phyloP scores from a whole-genome alignment of 2,113 vertebrate genomes.

The Epinephelus moara region DNA sequence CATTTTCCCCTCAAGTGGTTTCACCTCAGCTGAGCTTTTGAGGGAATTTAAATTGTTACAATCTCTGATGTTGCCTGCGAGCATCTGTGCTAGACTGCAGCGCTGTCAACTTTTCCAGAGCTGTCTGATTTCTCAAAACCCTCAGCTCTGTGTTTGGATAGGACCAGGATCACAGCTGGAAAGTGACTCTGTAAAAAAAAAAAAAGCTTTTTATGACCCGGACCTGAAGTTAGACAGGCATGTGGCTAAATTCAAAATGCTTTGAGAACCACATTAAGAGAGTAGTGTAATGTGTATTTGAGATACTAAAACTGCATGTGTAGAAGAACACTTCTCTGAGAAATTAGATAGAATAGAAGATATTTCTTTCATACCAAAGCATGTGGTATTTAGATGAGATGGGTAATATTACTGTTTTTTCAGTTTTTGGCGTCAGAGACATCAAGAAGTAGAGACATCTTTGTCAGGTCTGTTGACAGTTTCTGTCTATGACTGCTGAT shows the following conservation, averaged over 20 bases:
- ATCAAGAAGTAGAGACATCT: constrained; percentile 7
- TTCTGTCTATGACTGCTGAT: constrained; percentile 42
- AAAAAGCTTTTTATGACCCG: constrained; percentile 50
- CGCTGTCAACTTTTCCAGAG: constrained; percentile 57
- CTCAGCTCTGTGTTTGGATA: constrained; percentile 70
- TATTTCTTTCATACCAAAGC: not conserved
- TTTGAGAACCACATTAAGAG: constrained; percentile 14
- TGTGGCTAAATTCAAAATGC: constrained; percentile 44
- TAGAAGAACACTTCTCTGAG: not conserved
- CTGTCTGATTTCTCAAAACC: constrained; percentile 55
- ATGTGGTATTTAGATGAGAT: not conserved
- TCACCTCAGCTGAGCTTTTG: constrained; percentile 37
- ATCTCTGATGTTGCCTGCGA: constrained; percentile 34
- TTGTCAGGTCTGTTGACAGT: constrained; percentile 35
- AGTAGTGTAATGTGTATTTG: constrained; percentile 18
- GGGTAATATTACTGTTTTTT: not conserved
- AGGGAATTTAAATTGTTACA: constrained; percentile 41
- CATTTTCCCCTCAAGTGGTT: constrained; percentile 30
- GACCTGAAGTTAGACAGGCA: constrained; percentile 50
- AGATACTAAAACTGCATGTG: not conserved
- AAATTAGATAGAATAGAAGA: not conserved
- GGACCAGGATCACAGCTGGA: constrained; percentile 67
- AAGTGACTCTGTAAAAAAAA: constrained; percentile 56
- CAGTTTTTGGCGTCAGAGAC: not conserved
- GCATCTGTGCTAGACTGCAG: constrained; percentile 37